phyloP scores from a whole-genome alignment of 2,113 vertebrate species.

The Ursus arctos region DNA sequence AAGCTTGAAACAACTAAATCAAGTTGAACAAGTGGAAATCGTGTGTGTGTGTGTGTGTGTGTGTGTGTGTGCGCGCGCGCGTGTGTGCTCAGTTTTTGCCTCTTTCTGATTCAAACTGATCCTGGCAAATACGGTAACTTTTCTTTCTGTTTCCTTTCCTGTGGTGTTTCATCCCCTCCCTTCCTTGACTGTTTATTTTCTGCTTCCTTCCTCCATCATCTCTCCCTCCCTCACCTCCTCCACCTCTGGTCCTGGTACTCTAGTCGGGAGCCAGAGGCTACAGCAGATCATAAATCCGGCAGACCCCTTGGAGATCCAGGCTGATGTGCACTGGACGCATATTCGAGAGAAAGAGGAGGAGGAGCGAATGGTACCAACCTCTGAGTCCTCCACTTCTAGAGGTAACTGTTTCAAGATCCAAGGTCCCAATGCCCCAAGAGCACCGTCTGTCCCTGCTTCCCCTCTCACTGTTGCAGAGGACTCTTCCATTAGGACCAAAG shows the following conservation, averaged over 20 bases:
- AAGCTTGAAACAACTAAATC: background rate
- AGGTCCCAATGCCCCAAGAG: background rate
- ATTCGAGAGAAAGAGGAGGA: conserved; percentile 90
- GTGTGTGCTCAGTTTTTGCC: conserved; percentile 54
- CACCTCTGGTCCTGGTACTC: conserved; percentile 59
- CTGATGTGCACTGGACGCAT: conserved; percentile 91
- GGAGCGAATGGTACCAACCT: conserved; percentile 87
- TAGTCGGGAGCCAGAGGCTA: conserved; percentile 93
- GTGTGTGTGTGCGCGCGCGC: background rate
- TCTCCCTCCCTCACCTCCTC: background rate
- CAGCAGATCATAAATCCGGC: conserved; percentile 91
- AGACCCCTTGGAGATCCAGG: conserved; percentile 93
- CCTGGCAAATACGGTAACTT: conserved; percentile 75
- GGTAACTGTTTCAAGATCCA: conserved; percentile 89
- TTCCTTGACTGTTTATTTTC: conserved; percentile 58
- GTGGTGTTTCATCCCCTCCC: conserved; percentile 44
- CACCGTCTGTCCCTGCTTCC: background rate
- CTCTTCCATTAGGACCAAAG: background rate
- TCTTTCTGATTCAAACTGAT: conserved; percentile 74
- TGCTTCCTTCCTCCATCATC: conserved; percentile 63
- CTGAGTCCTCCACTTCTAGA: conserved; percentile 92
- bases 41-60: background rate
- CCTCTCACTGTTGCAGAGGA: background rate
- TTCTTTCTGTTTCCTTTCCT: conserved; percentile 84
- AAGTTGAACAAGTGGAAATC: background rate